phyloP scores from a whole-genome alignment of 2,888 invertebrate species.

The Pristionchus entomophagus region DNA sequence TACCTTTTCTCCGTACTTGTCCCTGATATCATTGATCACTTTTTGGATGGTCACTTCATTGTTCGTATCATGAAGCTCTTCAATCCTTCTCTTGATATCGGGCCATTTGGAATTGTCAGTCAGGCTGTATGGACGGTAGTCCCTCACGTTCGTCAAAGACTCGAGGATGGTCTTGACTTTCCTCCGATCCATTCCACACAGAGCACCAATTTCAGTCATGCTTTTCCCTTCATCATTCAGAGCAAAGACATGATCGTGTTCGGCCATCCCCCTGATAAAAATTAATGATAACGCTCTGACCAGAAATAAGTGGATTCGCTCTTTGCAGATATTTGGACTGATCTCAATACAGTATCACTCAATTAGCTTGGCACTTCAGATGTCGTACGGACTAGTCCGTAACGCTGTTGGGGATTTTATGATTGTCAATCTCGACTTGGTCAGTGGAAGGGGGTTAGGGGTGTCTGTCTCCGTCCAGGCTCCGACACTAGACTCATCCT shows the following conservation, averaged over 20 bases:
- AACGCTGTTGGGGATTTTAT: neutral
- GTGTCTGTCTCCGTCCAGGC: neutral
- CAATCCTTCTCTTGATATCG: neutral
- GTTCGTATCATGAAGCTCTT: neutral
- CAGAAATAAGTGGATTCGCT: neutral
- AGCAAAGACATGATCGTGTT: neutral
- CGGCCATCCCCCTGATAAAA: neutral
- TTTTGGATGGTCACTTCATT: neutral
- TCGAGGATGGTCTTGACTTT: neutral
- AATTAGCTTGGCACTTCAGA: neutral
- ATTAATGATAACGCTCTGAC: neutral
- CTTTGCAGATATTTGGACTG: neutral
- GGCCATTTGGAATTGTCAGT: neutral
- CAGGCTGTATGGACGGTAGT: neutral
- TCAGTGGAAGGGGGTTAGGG: neutral
- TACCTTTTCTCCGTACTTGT: neutral
- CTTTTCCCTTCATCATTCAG: neutral
- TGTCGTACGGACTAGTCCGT: neutral
- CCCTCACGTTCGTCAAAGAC: neutral
- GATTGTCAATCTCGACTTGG: neutral
- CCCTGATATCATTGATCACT: neutral
- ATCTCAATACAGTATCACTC: neutral
- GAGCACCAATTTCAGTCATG: neutral
- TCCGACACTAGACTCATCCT: neutral
- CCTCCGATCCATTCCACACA: neutral